A percentile compares a stretch with the other conserved stretches of the same genome.
Conservation (phyloP, 1,140 invertebrate species). For the Panagrolaimus sp. region DNA sequence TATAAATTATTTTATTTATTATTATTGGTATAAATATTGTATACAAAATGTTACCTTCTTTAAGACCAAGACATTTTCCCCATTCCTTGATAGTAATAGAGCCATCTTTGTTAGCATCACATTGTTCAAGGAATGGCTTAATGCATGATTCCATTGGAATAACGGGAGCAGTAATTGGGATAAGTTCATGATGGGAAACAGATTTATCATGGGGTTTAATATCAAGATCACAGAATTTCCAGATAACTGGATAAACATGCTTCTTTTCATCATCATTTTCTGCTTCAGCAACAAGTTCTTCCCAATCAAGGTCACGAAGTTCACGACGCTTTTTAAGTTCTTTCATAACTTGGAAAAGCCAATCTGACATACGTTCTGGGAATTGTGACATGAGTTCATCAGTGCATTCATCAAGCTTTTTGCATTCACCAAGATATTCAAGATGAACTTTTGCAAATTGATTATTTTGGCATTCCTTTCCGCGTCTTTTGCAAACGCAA, state of each 20-base stretch:
- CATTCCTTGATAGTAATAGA: constrained; percentile 80
- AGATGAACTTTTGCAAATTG: constrained; percentile 70
- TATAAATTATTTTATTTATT: too few relatives aligned
- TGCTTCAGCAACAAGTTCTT: constrained; percentile 66
- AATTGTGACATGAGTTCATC: constrained; percentile 71
- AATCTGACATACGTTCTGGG: constrained; percentile 79
- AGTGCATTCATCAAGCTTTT: constrained; percentile 67
- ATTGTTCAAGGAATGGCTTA: constrained; percentile 82
- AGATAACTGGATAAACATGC: constrained; percentile 73
- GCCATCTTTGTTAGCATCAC: constrained; percentile 78
- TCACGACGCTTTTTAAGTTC: constrained; percentile 83
- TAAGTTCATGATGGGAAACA: constrained; percentile 84
- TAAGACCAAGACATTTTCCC: constrained; percentile 79
- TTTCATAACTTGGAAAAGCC: constrained; percentile 77
- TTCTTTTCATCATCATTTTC: constrained; percentile 74
- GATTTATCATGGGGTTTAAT: constrained; percentile 70
- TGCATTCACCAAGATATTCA: constrained; percentile 72
- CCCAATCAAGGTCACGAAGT: constrained; percentile 71
- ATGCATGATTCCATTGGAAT: constrained; percentile 89
- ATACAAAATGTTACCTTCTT: constrained; percentile 63
- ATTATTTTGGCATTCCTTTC: constrained; percentile 66
- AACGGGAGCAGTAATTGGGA: constrained; percentile 82
- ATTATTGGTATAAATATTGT: constrained; percentile 9
- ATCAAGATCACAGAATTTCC: constrained; percentile 91
- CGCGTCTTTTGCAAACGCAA: constrained; percentile 74